Percentiles rank a stretch among this genome's conserved stretches.
phyloP scores from a whole-genome alignment of 1,140 invertebrate species.

The Trichoplusia ni region DNA sequence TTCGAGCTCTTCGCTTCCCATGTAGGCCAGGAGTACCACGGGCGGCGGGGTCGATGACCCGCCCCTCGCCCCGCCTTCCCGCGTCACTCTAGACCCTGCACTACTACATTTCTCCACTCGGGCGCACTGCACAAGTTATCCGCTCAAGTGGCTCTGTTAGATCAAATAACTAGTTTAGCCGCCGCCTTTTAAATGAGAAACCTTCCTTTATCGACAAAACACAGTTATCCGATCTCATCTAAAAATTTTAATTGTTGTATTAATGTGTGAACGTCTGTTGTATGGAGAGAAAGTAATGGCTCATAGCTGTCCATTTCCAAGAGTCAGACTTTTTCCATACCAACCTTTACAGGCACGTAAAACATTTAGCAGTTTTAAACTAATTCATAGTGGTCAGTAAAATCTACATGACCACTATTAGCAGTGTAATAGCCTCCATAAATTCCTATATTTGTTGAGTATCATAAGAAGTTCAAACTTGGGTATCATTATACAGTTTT shows the following conservation, averaged over 20 bases:
- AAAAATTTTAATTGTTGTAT: slow-evolving; percentile 34
- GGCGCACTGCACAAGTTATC: slow-evolving; percentile 50
- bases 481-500: slow-evolving; percentile 4
- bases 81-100: slow-evolving; percentile 51
- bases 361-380: not conserved
- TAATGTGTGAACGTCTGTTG: slow-evolving; percentile 40
- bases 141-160: slow-evolving; percentile 51
- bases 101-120: slow-evolving; percentile 66
- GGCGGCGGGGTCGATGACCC: slow-evolving; percentile 66
- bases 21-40: slow-evolving; percentile 77
- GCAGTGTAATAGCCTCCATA: no score
- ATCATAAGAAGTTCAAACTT: no score
- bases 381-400: not conserved
- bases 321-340: not conserved
- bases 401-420: slow-evolving; percentile 4
- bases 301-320: slow-evolving; percentile 14
- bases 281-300: slow-evolving; percentile 44
- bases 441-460: no score
- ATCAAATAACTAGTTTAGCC: slow-evolving; percentile 51
- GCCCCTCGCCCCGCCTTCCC: slow-evolving; percentile 40
- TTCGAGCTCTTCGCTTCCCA: slow-evolving; percentile 37
- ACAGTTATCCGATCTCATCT: slow-evolving; percentile 20
- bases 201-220: slow-evolving; percentile 17
- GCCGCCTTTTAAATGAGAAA: slow-evolving; percentile 33
- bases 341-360: not conserved